These are phyloP conservation scores for Plotosus lineatus DNA, from an alignment of 2,113 vertebrate genomes.

Conservation along the genomic window DNA sequence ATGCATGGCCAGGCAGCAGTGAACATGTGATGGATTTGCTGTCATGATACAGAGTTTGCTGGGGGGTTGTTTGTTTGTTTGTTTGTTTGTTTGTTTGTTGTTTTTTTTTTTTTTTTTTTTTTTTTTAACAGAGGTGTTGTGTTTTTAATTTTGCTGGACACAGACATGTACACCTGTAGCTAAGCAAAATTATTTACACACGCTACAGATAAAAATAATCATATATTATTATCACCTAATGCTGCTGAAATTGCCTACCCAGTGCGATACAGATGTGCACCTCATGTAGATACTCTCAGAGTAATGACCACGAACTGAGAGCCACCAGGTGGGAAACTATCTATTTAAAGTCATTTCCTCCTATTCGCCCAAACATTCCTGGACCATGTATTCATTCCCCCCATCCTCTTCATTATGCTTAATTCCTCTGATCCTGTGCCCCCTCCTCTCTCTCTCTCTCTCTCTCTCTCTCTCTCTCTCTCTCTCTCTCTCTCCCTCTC, in stretches of 20 bases:
- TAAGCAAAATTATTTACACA: background rate
- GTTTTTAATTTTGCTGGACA: background rate
- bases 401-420: constrained; percentile 35
- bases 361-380: constrained; percentile 37
- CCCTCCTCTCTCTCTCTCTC: background rate
- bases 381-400: constrained; percentile 5
- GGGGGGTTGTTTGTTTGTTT: too few species aligned
- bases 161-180: background rate
- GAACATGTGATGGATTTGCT: too few species aligned
- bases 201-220: background rate
- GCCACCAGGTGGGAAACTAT: constrained; percentile 40
- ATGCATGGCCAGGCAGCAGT: background rate
- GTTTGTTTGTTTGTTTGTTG: too few species aligned
- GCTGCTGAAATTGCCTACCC: constrained; percentile 35
- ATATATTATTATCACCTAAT: background rate
- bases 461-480: background rate
- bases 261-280: constrained; percentile 39
- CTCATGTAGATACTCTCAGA: constrained; percentile 9
- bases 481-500: too few species aligned
- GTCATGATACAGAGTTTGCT: too few species aligned
- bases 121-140: too few species aligned
- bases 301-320: constrained; percentile 12
- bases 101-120: too few species aligned
- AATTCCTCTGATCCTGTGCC: constrained; percentile 5
- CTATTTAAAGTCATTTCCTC: constrained; percentile 32